A percentile compares a stretch with the other conserved stretches of the same genome.
Evolutionary conservation across 2,797 vertebrate genomes (phyloP).

Genomic region (Anabacerthia variegaticeps): DNA sequence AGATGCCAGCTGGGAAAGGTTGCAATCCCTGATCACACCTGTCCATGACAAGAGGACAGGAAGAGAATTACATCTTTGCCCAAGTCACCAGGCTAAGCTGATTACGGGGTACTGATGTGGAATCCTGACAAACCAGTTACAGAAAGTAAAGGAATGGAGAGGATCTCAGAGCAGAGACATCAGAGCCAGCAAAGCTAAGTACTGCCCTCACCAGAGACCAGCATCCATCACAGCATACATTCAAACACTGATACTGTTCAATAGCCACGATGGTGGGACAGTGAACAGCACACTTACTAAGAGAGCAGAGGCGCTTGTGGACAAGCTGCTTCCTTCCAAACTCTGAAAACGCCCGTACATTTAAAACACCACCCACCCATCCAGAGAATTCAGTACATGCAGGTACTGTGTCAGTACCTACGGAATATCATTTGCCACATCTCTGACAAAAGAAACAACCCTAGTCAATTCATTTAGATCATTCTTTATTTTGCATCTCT

Average conservation of each 20-base stretch:
- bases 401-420: background rate
- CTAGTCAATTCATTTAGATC: background rate
- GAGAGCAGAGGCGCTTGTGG: background rate
- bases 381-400: accelerated
- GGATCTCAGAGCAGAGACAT: background rate
- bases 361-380: background rate
- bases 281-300: accelerated
- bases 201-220: background rate
- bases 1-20: background rate
- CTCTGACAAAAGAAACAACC: background rate
- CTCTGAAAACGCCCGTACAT: background rate
- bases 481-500: background rate
- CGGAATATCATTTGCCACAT: background rate
- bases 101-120: background rate
- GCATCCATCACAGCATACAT: accelerated
- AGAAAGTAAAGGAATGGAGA: background rate
- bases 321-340: background rate
- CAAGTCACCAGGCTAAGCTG: background rate
- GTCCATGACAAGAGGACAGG: accelerated
- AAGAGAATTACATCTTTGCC: background rate
- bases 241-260: accelerated
- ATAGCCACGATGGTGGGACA: accelerated
- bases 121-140: background rate
- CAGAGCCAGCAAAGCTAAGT: background rate
- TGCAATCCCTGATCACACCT: background rate